Evolutionary conservation across 37 sponge, comb jelly and placozoan genomes (phyloP), one percentile per base, ranked within the genome.

Genomic region (Petrosia ficiformis): DNA sequence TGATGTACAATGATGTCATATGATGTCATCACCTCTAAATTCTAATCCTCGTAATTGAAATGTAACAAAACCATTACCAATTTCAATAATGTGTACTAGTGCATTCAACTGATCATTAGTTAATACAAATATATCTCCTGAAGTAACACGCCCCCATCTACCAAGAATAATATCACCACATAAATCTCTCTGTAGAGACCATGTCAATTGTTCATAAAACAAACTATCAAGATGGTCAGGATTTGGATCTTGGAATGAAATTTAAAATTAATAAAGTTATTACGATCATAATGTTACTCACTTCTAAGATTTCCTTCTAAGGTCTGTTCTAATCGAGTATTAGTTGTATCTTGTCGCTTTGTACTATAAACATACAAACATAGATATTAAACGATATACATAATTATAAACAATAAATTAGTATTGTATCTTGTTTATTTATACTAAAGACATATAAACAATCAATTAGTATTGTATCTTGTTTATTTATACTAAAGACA

Each of bases 171-270:
- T 78, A 65, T 97, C 98, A 4, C 98, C 98, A 76, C 89, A 84
- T 44, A 97, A 84, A 40, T 61, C 75, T 65, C 91, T 81, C 90
- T 97, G 94, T 19, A 91, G 90, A 59, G 91, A 90, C 84, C 90
- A 83, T 16, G 94, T 83, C 48, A 97, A 90, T 73, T 97, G 98
- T 82, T 97, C 98, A 56, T 97, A 97, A 84, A 94, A 97, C 60
- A 97, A 67, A 42, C 92, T 90, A 82, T 97, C 94, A 63, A 94
- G 73, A 33, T 84, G 87, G 56, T 92, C 92, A 1, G 83, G 87
- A 67, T 87, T 83, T 6, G 83, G 87, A 32, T 87, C 86, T 82
- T 71, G 39, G 59, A 42, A 30, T 21, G 21, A 3, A 21, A 67
- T 14, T 11, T 44, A 33, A 70, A 3, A n/a, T n/a, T n/a, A 11